Percentiles rank a stretch among this genome's conserved stretches.
These are phyloP conservation scores for Pogona vitticeps DNA, from an alignment of 2,113 vertebrate species.

Conservation along the genomic window DNA sequence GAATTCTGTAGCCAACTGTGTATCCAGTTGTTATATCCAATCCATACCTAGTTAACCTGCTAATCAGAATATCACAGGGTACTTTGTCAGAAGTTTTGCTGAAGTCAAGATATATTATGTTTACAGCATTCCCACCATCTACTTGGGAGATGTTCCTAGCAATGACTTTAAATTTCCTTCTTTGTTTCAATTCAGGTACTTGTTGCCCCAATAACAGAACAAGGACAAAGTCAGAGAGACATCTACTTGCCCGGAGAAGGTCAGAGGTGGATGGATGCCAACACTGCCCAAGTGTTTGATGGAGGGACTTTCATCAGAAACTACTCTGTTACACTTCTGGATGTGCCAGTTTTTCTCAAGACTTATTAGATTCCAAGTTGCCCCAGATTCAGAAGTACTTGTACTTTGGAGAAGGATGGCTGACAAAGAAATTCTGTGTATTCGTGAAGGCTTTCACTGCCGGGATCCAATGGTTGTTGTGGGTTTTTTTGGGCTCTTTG, in stretches of 20 bases:
- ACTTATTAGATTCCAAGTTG: slow-evolving; percentile 32
- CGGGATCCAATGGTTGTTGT: no score
- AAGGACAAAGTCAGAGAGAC: slow-evolving; percentile 79
- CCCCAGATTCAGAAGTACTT: background rate
- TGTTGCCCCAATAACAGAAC: slow-evolving; percentile 87
- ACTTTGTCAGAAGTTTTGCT: no score
- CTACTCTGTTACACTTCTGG: slow-evolving; percentile 80
- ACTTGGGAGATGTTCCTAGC: no score
- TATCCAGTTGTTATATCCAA: no score
- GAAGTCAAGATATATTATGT: no score
- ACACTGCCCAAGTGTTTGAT: slow-evolving; percentile 80
- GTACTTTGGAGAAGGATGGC: background rate
- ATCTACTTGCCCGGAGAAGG: slow-evolving; percentile 85
- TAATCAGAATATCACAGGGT: no score
- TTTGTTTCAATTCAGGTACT: slow-evolving; percentile 77
- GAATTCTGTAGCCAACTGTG: no score
- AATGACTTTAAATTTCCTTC: background rate
- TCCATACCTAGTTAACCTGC: no score
- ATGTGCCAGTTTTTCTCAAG: slow-evolving; percentile 83
- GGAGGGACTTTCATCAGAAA: slow-evolving; percentile 84
- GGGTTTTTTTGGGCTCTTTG: no score
- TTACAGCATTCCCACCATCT: no score
- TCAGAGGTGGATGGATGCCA: slow-evolving; percentile 84
- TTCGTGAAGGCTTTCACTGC: no score
- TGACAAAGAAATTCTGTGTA: background rate